Evolutionary conservation across 2,113 vertebrate species (phyloP).

Genomic region (Protomyctophum bolini): DNA sequence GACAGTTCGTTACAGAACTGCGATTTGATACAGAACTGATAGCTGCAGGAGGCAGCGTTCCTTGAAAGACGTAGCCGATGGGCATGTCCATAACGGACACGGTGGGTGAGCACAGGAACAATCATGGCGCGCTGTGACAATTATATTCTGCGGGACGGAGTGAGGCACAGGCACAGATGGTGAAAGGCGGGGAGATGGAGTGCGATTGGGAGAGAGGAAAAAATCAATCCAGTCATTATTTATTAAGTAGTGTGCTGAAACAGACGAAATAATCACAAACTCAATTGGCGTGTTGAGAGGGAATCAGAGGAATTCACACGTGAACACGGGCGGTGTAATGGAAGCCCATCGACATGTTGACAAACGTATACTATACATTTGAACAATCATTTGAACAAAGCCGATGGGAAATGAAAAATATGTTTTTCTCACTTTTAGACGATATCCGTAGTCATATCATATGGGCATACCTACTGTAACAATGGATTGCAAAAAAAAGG

Average conservation of each 20-base stretch:
- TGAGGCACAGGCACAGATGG: too few species aligned
- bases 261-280: constrained; percentile 76
- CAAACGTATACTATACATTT: constrained; percentile 49
- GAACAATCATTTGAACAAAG: constrained; percentile 38
- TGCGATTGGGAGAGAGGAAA: constrained; percentile 28
- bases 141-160: too few species aligned
- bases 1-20: too few species aligned
- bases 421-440: too few species aligned
- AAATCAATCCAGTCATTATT: constrained; percentile 78
- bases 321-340: constrained; percentile 58
- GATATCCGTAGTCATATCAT: too few species aligned
- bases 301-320: constrained; percentile 57
- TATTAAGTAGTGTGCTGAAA: constrained; percentile 74
- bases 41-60: constrained; percentile 98
- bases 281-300: constrained; percentile 19
- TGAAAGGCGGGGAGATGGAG: too few species aligned
- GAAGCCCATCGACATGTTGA: constrained; percentile 60
- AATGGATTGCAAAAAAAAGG: too few species aligned
- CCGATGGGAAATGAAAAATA: too few species aligned
- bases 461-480: too few species aligned
- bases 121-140: constrained; percentile 94
- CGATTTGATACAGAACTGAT: not conserved
- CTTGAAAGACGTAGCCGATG: constrained; percentile 93
- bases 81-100: constrained; percentile 97
- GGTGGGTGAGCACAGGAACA: constrained; percentile 98